Base-by-base conservation (phyloP, 2,113 vertebrate genomes). In the Ahaetulla prasina region DNA sequence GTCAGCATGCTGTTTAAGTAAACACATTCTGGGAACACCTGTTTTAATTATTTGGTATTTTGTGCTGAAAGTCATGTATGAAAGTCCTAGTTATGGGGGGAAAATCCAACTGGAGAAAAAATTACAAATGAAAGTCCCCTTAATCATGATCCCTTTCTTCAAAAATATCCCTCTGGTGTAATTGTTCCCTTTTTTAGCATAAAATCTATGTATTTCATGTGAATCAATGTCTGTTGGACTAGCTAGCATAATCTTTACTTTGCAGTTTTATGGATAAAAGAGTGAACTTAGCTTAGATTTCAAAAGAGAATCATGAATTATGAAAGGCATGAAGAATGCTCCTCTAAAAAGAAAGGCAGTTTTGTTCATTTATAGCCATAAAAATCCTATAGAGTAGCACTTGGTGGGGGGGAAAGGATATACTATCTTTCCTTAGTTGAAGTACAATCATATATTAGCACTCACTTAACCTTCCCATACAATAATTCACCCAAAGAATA, bases 391-490 rank as follows among this genome's bases (percentile, higher is more conserved):
- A 91, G 85, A 95, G 93, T 88, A 95, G 55, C 96, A 95, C 93
- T 86, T 1, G 23, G 35, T 9, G 89, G 89, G 91, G 94, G 54
- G 52, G 45, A 95, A 95, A 74, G 92, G 63, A 94, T 90, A 88
- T 47, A 54, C 94, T 96, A 96, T 57, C 96, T 96, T 95, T 96
- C 91, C 93, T 96, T 96, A 95, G 95, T 96, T 94, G 91, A n/a
- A 91, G 54, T 92, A 93, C 92, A 94, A 94, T 96, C 91, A 96
- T 96, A 92, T 96, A 95, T 96, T 95, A 97, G 93, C 87, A 96
- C 93, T 97, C 94, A 94, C 95, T 95, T 96, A 90, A 89, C 96
- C 96, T 97, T 97, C 96, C 97, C 97, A 97, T 98, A 97, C 91
- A 97, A 97, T 95, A 96, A 96, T 91, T 94, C 93, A 96, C 96